Evolutionary conservation across 2,113 vertebrate genomes (phyloP).

Genomic region (Turnix velox): DNA sequence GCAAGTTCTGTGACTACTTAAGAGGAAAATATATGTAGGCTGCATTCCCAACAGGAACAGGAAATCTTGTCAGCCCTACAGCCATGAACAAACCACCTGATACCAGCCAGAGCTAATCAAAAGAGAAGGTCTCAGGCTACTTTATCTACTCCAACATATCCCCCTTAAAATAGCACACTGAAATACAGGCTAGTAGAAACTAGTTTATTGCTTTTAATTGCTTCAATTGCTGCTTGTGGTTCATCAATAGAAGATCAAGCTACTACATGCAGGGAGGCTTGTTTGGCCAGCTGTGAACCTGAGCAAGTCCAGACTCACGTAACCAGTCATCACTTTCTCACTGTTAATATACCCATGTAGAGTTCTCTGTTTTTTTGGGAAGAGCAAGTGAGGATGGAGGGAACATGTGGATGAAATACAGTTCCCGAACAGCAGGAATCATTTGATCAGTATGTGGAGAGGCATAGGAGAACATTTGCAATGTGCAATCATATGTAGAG

Average conservation of each 20-base stretch:
- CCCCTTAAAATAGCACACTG: background rate
- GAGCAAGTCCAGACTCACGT: constrained; percentile 56
- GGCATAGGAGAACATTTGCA: background rate
- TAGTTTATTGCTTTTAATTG: constrained; percentile 21
- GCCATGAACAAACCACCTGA: background rate
- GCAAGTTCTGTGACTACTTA: background rate
- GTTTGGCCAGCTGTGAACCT: constrained; percentile 50
- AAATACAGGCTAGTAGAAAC: background rate
- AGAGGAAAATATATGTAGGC: background rate
- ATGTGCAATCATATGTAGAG: background rate
- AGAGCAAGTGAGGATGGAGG: background rate
- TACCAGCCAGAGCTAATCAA: background rate
- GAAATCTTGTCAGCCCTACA: background rate
- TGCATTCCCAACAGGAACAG: background rate
- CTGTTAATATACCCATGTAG: constrained; percentile 7
- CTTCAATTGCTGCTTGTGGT: background rate
- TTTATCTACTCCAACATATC: background rate
- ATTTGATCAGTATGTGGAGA: background rate
- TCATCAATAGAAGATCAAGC: constrained; percentile 11
- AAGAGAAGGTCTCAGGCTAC: background rate
- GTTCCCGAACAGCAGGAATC: background rate
- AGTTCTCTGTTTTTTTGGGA: background rate
- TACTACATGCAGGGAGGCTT: constrained; percentile 23
- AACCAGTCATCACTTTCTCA: constrained; percentile 39
- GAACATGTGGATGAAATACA: background rate